A percentile compares a stretch with the other conserved stretches of the same genome.
phyloP scores from a whole-genome alignment of 2,888 invertebrate genomes.

The Blomia tropicalis region DNA sequence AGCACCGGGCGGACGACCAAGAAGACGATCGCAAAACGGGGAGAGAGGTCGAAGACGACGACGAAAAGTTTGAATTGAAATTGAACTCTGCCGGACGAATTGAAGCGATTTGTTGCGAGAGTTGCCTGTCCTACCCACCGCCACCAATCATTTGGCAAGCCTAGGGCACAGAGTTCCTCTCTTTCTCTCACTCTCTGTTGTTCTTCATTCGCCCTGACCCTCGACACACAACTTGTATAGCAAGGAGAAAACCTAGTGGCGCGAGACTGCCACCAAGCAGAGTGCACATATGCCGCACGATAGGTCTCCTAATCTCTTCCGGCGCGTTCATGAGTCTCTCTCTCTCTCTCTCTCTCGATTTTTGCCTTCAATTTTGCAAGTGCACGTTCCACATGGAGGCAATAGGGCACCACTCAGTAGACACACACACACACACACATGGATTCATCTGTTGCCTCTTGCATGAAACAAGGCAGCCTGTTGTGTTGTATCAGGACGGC shows the following conservation, averaged over 20 bases:
- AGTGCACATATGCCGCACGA: not conserved
- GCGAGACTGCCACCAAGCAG: not conserved
- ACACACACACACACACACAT: too few species aligned
- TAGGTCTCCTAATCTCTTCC: constrained; percentile 12
- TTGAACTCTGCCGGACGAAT: too few species aligned
- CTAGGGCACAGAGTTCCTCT: too few species aligned
- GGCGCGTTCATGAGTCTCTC: not conserved
- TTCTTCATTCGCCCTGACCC: not conserved
- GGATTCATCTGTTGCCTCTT: not conserved
- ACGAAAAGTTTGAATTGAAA: too few species aligned
- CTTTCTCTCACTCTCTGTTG: not conserved
- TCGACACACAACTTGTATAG: not conserved
- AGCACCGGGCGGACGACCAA: too few species aligned
- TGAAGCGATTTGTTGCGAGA: too few species aligned
- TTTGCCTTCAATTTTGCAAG: not conserved
- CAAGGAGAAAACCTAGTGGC: too few species aligned
- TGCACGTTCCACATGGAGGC: not conserved
- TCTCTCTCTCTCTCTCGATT: not conserved
- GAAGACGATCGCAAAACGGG: too few species aligned
- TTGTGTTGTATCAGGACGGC: not conserved
- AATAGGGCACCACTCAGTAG: too few species aligned
- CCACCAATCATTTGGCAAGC: too few species aligned
- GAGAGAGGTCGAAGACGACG: too few species aligned
- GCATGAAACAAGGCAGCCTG: not conserved
- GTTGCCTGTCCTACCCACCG: too few species aligned